Evolutionary conservation across 2,113 vertebrate species (phyloP), one percentile per base, ranked within the genome.

Genomic region (Psittacula cyanocephala): DNA sequence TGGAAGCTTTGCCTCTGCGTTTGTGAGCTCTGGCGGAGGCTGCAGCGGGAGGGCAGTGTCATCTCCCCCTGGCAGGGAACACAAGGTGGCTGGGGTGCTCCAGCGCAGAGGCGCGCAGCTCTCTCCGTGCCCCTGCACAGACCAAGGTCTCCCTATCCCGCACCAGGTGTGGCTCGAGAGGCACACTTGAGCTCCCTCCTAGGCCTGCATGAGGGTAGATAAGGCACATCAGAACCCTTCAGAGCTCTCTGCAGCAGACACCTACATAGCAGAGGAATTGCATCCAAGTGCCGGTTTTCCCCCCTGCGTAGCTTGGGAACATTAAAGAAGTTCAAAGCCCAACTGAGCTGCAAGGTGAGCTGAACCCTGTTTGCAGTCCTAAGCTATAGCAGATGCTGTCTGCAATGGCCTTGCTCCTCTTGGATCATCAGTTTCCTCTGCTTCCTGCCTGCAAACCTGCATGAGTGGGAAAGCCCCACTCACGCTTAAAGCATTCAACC

Each of bases 121-220:
- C 20, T 31, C 23, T 24, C 2, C 0, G 4, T 23, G 14, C 3
- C 33, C 10, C 13, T 33, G 23, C 25, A 9, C 28, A 8, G n/a
- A 10, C 11, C 29, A 7, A 55, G 16, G 10, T 44, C 35, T 46
- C 33, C 39, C 12, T 39, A 39, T 22, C 31, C 17, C 13, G 1
- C 41, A 3, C 2, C 60, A 5, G 25, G 2, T 5, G 31, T 1
- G 37, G 18, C 4, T 24, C 33, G 2, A 0, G 31, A 41, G 18
- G 39, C 8, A 44, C 13, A 2, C 13, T 20, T 7, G 37, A 62
- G n/a, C 22, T 69, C 11, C 13, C 33, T 35, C 13, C 27, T 1
- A 53, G 55, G 27, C 27, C 1, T 4, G 31, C 5, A 1, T 25
- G 27, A 5, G 29, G 8, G 39, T 8, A 12, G 52, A 18, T 9